Evolutionary conservation across 2,797 vertebrate genomes (phyloP), one percentile per base, ranked within the genome.

Genomic region (Poeciliopsis infans): DNA sequence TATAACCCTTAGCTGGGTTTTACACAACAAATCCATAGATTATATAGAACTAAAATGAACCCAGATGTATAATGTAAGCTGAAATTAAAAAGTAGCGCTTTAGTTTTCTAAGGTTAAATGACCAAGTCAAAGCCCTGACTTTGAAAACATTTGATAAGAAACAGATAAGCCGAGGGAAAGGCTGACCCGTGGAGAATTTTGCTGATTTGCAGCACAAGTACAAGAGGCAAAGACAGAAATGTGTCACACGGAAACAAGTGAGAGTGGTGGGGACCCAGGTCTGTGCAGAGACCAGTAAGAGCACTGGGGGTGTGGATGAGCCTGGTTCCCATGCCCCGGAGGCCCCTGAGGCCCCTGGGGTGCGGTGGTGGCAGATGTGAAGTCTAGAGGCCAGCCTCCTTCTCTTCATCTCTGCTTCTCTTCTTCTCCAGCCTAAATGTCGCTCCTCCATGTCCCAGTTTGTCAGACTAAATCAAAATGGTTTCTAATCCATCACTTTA

Each of bases 291-390:
- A 91, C 82, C 57, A 84, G 85, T 79, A 10, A 10, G 46, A 72
- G 81, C 15, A 23, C 8, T 49, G 55, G 69, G 84, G 86, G 75
- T 85, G 86, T 83, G 83, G 89, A 79, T 28, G 59, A 85, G 81
- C 23, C 57, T 85, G 76, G 93, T 96, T 96, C 95, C 93, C 95
- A 96, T 95, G 95, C 91, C 94, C 94, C 66, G 53, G 73, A 87
- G 92, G 90, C 87, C 95, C 85, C 94, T 81, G 73, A 87, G 92
- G 90, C 87, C 95, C 85, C 94, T 81, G 71, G 93, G 95, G 95
- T 95, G 80, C 83, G 79, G 81, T 23, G 73, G 91, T 92, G 93
- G 93, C 95, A 96, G 94, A 95, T 96, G 95, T 95, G 93, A 94
- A 89, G 93, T 95, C 93, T 94, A 90, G 88, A 85, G 83, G 73